Evolutionary conservation across 1,140 invertebrate species (phyloP), one percentile per base, ranked within the genome.

Genomic region (Agrypnia vestita): DNA sequence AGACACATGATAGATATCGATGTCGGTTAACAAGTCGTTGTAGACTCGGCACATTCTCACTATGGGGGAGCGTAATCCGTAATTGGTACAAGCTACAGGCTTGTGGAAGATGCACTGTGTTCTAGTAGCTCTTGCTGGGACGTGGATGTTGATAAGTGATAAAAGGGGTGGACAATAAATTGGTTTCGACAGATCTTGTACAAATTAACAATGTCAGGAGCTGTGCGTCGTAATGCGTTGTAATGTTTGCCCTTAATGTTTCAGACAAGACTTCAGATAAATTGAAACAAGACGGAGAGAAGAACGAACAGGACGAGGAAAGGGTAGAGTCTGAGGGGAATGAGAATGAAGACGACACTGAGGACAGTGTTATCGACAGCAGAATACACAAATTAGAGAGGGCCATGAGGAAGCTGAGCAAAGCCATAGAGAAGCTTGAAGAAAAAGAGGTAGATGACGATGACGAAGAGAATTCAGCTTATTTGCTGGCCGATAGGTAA

Each of bases 381-480:
- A 44, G 73, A 10, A 80, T 83, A 17, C 44, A 61, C 21, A 80
- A 76, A 47, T 61, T 80, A 61, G 82, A 83, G 59, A 55, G 73
- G 43, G 51, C 62, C 13, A 62, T 82, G 67, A 13, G 12, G 11
- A 78, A 78, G 19, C 75, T 80, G 12, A 72, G 72, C 47, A 83
- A 80, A 25, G 78, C 73, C 43, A 83, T 83, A 21, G 46, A 51
- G 47, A 80, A 64, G 56, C 53, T 80, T 4, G 82, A 83, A 0
- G 82, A 83, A 17, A 56, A 47, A 46, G 82, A 83, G 51, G 71
- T 83, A 9, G 64, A 75, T 13, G 35, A 46, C 19, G 74, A 80
- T 51, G 81, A 83, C 46, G 82, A 80, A 19, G 62, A 80, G 13
- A 59, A 80, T 35, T 83, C 79, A 19, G 49, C 79, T 6, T 83